Evolutionary conservation across 2,113 vertebrate genomes (phyloP).

Genomic region (Suncus etruscus): DNA sequence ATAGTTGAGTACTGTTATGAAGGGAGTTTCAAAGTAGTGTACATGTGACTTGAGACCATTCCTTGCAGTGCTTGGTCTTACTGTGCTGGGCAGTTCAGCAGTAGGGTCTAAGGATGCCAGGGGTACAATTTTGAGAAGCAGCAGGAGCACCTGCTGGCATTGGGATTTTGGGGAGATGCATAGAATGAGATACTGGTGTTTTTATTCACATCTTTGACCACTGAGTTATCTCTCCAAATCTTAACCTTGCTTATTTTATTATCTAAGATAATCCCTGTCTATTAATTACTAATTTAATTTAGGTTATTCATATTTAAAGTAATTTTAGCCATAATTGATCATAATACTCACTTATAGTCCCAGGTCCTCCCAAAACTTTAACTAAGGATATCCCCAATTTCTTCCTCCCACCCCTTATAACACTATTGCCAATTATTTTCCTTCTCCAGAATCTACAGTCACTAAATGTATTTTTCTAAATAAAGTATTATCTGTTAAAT

Average conservation of each 20-base stretch:
- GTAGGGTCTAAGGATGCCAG: no score
- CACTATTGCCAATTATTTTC: neutral
- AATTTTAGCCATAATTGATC: neutral
- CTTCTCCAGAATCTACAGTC: neutral
- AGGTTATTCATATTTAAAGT: slow-evolving; percentile 31
- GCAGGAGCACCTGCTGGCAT: no score
- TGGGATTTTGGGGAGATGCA: no score
- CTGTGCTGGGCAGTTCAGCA: no score
- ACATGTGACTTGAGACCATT: no score
- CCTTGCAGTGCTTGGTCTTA: no score
- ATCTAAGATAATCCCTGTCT: neutral
- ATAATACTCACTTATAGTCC: neutral
- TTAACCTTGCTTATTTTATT: neutral
- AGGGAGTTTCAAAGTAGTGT: no score
- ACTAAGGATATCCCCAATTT: neutral
- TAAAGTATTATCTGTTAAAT: neutral
- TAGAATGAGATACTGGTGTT: no score
- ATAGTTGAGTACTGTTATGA: neutral
- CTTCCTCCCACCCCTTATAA: neutral
- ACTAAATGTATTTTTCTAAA: neutral
- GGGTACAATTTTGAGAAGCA: no score
- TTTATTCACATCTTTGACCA: no score
- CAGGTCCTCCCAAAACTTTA: no score
- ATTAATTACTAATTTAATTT: neutral
- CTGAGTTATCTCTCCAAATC: no score